Conservation (phyloP, 2,888 invertebrate species). For the Theretra japonica region DNA sequence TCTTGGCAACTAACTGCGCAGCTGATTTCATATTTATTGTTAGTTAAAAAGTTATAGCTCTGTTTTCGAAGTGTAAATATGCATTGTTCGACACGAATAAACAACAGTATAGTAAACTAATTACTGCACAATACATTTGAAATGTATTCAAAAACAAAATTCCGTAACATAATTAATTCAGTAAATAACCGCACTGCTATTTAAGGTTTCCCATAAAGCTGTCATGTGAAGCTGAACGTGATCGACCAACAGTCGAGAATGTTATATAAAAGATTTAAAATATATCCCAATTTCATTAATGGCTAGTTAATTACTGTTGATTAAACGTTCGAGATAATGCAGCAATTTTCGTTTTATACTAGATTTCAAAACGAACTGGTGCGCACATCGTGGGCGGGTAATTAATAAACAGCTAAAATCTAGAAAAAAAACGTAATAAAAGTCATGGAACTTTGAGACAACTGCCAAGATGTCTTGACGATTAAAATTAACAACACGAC, state of each 20-base stretch:
- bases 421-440: conserved; percentile 72
- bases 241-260: not conserved
- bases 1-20: not conserved
- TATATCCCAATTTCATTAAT: conserved; percentile 12
- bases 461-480: conserved; percentile 80
- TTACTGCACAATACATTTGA: not conserved
- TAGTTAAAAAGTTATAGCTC: not conserved
- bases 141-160: not conserved
- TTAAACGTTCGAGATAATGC: not conserved
- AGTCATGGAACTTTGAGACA: conserved; percentile 73
- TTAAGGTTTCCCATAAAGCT: not conserved
- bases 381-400: conserved; percentile 54
- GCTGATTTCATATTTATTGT: conserved; percentile 17
- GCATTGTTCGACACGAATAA: not conserved
- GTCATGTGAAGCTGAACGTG: not conserved
- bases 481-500: conserved; percentile 76
- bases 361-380: conserved; percentile 28
- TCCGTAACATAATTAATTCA: not conserved
- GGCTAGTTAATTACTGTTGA: not conserved
- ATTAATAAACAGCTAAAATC: conserved; percentile 73
- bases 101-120: not conserved
- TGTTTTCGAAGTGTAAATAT: conserved; percentile 8
- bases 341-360: conserved; percentile 26
- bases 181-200: not conserved
- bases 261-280: not conserved